These are phyloP conservation scores for Gorsachius magnificus DNA, from an alignment of 2,797 vertebrate species.

Conservation along the genomic window DNA sequence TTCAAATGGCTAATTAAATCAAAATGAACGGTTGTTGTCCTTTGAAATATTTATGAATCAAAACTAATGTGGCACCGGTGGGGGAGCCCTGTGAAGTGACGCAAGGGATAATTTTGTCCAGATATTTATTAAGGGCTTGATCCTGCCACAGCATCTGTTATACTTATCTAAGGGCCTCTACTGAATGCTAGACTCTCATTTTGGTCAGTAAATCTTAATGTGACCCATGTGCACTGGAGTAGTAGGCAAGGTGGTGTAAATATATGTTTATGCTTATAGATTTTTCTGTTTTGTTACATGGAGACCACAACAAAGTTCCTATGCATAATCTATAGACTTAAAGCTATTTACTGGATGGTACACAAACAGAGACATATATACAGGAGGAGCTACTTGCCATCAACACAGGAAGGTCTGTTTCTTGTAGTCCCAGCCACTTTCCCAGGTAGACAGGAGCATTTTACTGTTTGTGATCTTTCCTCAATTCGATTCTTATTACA, in stretches of 20 bases:
- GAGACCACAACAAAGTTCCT: neutral
- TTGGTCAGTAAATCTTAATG: neutral
- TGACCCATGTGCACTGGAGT: neutral
- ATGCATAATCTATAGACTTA: neutral
- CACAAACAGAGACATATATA: constrained; percentile 1
- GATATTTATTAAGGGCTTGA: neutral
- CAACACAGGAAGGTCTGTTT: constrained; percentile 96
- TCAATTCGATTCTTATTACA: constrained; percentile 99
- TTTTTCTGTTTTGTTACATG: neutral
- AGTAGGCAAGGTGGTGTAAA: neutral
- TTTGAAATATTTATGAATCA: constrained; percentile 1
- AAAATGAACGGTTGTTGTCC: neutral
- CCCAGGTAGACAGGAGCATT: constrained; percentile 97
- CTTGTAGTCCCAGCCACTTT: constrained; percentile 98
- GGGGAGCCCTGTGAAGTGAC: neutral
- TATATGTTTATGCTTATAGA: neutral
- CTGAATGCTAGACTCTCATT: neutral
- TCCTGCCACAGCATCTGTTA: neutral
- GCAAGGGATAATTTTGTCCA: neutral
- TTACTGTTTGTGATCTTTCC: constrained; percentile 97
- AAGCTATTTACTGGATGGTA: neutral
- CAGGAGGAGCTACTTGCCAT: constrained; percentile 83
- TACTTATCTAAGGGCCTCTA: neutral
- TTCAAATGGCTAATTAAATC: constrained; percentile 31
- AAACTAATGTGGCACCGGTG: neutral